Conservation (phyloP, 2,888 invertebrate genomes). For the Mesoligia furuncula region DNA sequence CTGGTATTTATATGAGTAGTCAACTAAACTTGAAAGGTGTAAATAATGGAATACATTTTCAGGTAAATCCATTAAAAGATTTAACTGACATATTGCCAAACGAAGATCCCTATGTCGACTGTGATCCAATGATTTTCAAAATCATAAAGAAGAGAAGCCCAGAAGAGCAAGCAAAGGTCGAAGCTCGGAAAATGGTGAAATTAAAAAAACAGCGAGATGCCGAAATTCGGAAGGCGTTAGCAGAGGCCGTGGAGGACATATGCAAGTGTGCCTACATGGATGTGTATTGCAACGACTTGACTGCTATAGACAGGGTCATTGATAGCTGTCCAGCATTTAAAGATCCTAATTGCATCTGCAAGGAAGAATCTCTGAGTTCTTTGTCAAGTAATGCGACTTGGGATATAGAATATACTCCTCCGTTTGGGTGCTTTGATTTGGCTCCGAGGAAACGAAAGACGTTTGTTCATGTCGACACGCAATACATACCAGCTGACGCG, state of each 20-base stretch:
- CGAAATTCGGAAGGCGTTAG: constrained; percentile 87
- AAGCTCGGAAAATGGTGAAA: constrained; percentile 89
- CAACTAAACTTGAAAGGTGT: neutral
- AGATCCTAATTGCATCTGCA: constrained; percentile 84
- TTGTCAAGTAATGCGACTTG: constrained; percentile 91
- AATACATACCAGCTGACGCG: constrained; percentile 91
- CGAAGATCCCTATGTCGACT: constrained; percentile 92
- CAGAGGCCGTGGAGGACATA: constrained; percentile 85
- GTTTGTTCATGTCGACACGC: constrained; percentile 91
- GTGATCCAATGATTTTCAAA: constrained; percentile 92
- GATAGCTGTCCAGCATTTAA: constrained; percentile 86
- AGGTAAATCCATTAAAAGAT: constrained; percentile 92
- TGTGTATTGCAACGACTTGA: constrained; percentile 85
- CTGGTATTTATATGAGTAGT: neutral
- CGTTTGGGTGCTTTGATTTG: constrained; percentile 92
- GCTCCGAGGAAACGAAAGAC: constrained; percentile 86
- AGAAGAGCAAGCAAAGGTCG: constrained; percentile 88
- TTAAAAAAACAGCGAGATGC: constrained; percentile 89
- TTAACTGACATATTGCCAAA: constrained; percentile 89
- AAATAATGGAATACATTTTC: constrained; percentile 47
- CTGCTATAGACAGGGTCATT: constrained; percentile 86
- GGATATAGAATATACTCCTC: constrained; percentile 93
- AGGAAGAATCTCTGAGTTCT: constrained; percentile 84
- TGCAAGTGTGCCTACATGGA: constrained; percentile 90
- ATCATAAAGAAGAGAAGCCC: constrained; percentile 91